These are phyloP conservation scores for Decapterus maruadsi DNA, from an alignment of 2,797 vertebrate species.

Conservation along the genomic window DNA sequence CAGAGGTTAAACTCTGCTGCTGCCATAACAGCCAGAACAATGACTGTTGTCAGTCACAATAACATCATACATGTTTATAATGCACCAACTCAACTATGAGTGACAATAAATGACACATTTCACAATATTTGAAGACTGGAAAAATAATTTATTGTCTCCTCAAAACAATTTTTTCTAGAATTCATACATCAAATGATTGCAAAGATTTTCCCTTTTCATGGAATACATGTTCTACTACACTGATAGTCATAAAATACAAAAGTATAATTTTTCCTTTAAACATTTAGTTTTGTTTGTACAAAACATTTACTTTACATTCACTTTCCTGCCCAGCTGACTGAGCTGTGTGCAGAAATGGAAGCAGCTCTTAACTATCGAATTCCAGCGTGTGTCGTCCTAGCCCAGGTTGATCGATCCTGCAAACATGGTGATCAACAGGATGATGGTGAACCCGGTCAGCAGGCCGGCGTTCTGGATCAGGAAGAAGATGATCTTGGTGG, in stretches of 20 bases:
- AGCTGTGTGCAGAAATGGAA: conserved; percentile 49
- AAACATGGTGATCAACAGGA: conserved; percentile 86
- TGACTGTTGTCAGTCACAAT: background rate
- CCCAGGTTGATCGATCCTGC: conserved; percentile 83
- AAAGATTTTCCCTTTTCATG: conserved; percentile 55
- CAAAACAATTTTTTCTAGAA: conserved; percentile 63
- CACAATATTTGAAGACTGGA: conserved; percentile 57
- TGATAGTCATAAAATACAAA: conserved; percentile 56
- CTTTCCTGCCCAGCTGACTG: conserved; percentile 31
- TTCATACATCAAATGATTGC: conserved; percentile 67
- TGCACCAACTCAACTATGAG: background rate
- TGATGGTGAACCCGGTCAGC: conserved; percentile 83
- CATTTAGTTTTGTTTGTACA: conserved; percentile 58
- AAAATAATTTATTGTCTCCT: conserved; percentile 78
- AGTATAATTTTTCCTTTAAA: conserved; percentile 36
- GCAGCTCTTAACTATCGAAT: conserved; percentile 21
- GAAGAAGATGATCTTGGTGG: conserved; percentile 81
- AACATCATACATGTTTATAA: conserved; percentile 4
- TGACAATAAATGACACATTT: background rate
- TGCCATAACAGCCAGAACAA: conserved; percentile 14
- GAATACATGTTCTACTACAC: conserved; percentile 56
- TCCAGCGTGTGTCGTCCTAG: conserved; percentile 48
- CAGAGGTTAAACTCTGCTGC: conserved; percentile 22
- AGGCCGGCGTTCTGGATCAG: conserved; percentile 86
- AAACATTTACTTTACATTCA: conserved; percentile 62